Base-by-base conservation (phyloP, 2,888 invertebrate genomes). In the Meteorus colon region DNA sequence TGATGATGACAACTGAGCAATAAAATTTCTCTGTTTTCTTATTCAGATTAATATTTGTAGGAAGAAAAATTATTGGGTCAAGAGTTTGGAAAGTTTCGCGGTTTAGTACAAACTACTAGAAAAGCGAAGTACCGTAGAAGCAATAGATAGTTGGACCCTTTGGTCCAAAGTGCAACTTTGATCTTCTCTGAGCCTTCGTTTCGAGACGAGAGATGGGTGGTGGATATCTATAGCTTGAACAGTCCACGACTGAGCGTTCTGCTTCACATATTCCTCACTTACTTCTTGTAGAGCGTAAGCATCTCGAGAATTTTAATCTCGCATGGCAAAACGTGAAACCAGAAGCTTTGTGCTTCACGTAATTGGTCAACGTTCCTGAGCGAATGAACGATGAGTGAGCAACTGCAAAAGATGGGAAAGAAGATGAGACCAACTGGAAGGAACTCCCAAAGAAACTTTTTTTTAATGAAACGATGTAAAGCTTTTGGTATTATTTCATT, bases 221-320 rank as follows among this genome's bases (percentile, higher is more conserved):
- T 48, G 4, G 48, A 4, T 48, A 48, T 48, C n/a, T 16, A 48
- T n/a, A 48, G 48, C 2, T 48, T 48, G 8, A 41, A 41, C 41
- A 41, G 41, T 55, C n/a, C 55, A 19, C 6, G 19, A 55, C n/a
- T 48, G 55, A 4, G 16, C 48, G n/a, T 48, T 48, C 29, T 63
- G 12, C 12, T 19, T 66, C 37, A 19, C 41, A n/a, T 67, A 19
- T 67, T 45, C n/a, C 55, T 48, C n/a, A 48, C 48, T 48, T 48
- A 55, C 55, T 55, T 55, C 55, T 19, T 19, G 55, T 55, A 55
- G 8, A 31, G 66, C 27, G 31, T 59, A 41, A 74, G 66, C 67
- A 74, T 74, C 59, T 45, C 6, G 59, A 59, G 73, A 74, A 74
- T 74, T 74, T 74, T 74, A 74, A 74, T 74, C 73, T 66, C 59